phyloP scores from a whole-genome alignment of 2,888 invertebrate species.

The Meiosimyza platycephala region DNA sequence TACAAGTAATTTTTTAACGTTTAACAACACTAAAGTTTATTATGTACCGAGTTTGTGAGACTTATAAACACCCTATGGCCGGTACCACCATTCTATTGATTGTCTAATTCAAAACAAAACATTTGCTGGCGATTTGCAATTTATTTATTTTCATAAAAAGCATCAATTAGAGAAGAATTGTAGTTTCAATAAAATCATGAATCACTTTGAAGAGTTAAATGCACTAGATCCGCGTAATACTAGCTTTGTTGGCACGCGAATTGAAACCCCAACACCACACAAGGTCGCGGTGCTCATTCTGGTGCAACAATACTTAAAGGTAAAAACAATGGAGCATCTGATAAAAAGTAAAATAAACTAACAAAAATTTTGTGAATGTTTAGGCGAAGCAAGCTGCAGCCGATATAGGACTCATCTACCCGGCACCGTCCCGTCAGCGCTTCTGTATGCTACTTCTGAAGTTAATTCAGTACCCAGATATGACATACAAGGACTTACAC shows the following conservation, averaged over 20 bases:
- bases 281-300: slow-evolving; percentile 82
- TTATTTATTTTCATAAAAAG: too few relatives aligned
- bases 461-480: slow-evolving; percentile 82
- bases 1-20: too few relatives aligned
- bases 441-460: slow-evolving; percentile 85
- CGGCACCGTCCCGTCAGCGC: slow-evolving; percentile 76
- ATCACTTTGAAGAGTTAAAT: slow-evolving; percentile 62
- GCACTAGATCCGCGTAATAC: slow-evolving; percentile 59
- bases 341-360: background rate
- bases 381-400: slow-evolving; percentile 60
- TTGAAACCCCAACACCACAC: slow-evolving; percentile 76
- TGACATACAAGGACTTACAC: slow-evolving; percentile 77
- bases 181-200: slow-evolving; percentile 45
- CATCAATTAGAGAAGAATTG: too few relatives aligned
- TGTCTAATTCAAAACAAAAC: too few relatives aligned
- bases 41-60: too few relatives aligned
- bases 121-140: too few relatives aligned
- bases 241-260: slow-evolving; percentile 61
- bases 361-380: background rate
- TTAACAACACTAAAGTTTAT: too few relatives aligned
- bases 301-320: slow-evolving; percentile 79
- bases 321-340: slow-evolving; percentile 57
- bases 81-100: too few relatives aligned
- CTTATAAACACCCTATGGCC: too few relatives aligned
- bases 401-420: slow-evolving; percentile 59